Evolutionary conservation across 1,140 invertebrate species (phyloP).

Genomic region (Aphelinus atriplicis): DNA sequence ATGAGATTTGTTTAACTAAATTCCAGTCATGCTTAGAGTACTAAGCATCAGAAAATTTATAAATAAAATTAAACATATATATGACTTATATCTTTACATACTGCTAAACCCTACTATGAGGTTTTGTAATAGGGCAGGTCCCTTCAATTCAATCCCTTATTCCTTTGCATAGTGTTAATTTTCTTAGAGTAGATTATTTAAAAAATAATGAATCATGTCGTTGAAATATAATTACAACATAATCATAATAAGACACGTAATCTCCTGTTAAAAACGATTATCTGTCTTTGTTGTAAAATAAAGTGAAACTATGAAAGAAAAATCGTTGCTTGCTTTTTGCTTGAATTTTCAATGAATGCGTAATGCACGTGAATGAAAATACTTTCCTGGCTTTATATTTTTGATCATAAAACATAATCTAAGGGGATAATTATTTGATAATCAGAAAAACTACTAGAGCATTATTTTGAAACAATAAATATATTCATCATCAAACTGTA

Average conservation of each 20-base stretch:
- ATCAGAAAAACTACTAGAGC: background rate
- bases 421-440: background rate
- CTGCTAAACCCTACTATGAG: constrained; percentile 51
- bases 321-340: constrained; percentile 58
- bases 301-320: constrained; percentile 61
- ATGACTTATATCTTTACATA: constrained; percentile 46
- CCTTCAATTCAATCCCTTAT: constrained; percentile 58
- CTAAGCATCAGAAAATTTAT: constrained; percentile 46
- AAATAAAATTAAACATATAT: constrained; percentile 35
- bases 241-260: constrained; percentile 59
- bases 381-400: constrained; percentile 25
- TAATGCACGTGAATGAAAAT: constrained; percentile 4
- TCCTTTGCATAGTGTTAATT: constrained; percentile 59
- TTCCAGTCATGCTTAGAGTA: constrained; percentile 41
- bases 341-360: constrained; percentile 47
- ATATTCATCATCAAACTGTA: constrained; percentile 4
- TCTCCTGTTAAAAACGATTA: constrained; percentile 62
- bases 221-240: constrained; percentile 54
- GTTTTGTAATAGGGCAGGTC: constrained; percentile 62
- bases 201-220: constrained; percentile 55
- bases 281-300: constrained; percentile 63
- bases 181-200: constrained; percentile 60
- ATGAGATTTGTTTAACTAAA: constrained; percentile 46
- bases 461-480: constrained; percentile 9
- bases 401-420: background rate